Conservation (phyloP, 1,140 invertebrate species). For the Nasonia longicornis region DNA sequence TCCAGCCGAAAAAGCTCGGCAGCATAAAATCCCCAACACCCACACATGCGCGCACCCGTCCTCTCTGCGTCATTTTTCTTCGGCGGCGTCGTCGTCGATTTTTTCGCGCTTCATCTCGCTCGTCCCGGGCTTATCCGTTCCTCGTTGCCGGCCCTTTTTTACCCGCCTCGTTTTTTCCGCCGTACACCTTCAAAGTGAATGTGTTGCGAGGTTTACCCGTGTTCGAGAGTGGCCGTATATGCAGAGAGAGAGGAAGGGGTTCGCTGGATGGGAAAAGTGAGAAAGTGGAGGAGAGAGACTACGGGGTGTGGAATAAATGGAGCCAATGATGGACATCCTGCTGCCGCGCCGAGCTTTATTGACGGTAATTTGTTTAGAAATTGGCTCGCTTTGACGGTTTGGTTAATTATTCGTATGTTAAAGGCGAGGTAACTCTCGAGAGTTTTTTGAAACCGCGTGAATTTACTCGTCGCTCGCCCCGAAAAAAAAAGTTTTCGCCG, state of each 20-base stretch:
- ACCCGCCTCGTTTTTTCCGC: neutral
- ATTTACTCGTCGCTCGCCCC: no score
- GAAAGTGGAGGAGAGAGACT: neutral
- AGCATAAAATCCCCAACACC: neutral
- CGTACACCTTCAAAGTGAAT: slow-evolving; percentile 15
- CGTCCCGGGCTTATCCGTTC: slow-evolving; percentile 25
- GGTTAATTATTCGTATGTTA: no score
- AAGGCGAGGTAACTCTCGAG: no score
- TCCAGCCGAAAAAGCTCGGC: neutral
- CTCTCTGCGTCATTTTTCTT: slow-evolving; percentile 29
- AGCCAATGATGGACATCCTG: neutral
- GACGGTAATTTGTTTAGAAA: neutral
- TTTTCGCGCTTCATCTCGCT: slow-evolving; percentile 24
- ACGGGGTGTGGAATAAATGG: neutral
- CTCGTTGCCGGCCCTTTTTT: neutral
- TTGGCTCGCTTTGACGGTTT: neutral
- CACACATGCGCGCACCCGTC: neutral
- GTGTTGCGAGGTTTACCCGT: slow-evolving; percentile 13
- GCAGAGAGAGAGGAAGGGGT: neutral
- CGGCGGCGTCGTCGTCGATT: slow-evolving; percentile 5
- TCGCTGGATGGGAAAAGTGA: neutral
- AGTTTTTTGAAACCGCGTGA: no score
- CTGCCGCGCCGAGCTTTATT: neutral
- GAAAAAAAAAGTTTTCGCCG: no score
- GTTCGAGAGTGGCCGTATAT: neutral